Base-by-base conservation (phyloP, 2,797 vertebrate species). In the Lacerta agilis region DNA sequence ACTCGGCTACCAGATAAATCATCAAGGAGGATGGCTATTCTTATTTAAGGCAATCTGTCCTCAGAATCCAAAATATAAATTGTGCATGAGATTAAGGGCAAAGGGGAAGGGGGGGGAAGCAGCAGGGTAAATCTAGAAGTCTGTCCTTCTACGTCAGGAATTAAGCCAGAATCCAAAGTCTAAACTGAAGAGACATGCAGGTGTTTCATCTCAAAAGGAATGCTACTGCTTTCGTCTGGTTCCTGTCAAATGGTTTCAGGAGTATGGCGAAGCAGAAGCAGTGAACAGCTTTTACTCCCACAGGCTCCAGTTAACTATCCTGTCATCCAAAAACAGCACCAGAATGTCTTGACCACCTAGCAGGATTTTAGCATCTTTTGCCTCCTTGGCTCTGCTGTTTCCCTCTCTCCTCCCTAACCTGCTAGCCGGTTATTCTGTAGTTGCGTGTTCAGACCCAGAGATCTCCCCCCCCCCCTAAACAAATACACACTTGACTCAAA, bases 201-300 rank as follows among this genome's bases (percentile, higher is more conserved):
- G 69, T 73, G 76, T 89, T 86, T 87, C 33, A 43, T 82, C 25
- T 73, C 58, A 90, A 91, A 64, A 41, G 33, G 87, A 91, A 88
- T 29, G 79, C 29, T 67, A 38, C 88, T 10, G 4, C 38, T 13
- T 0, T 87, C 41, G 23, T 88, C 38, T 85, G 27, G 69, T 18
- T 84, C 45, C 77, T 92, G 27, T 67, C 71, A 41, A 82, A 69
- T 55, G 6, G 72, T 75, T 85, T 5, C 41, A 77, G 18, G 72
- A 83, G 66, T 17, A n/a, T 33, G 38, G 27, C 69, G 79, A 66
- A 88, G 33, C 75, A 91, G 76, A 49, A 90, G 86, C 83, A 71
- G 17, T 11, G 15, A 38, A 23, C 27, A 71, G n/a, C 43, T 75
- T 81, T 85, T 87, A 45, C 64, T 90, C 71, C 78, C 61, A 85